phyloP scores from a whole-genome alignment of 37 sponge, comb jelly and placozoan species.

The Ephydatia muelleri region DNA sequence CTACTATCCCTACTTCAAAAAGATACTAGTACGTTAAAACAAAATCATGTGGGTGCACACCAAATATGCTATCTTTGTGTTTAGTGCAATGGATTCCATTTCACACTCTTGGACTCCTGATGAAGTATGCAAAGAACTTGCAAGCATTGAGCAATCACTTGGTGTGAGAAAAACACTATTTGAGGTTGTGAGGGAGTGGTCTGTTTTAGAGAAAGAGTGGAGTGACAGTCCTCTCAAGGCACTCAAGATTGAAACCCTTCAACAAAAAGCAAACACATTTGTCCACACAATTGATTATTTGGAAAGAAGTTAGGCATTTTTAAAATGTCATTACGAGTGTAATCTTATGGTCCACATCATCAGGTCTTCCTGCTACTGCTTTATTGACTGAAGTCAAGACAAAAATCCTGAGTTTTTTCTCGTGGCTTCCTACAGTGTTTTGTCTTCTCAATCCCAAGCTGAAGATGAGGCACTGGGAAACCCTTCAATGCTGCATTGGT shows the following conservation, averaged over 20 bases:
- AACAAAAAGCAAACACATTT: conserved; percentile 46
- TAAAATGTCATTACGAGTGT: not conserved
- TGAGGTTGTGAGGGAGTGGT: conserved; percentile 37
- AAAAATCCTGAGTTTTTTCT: conserved; percentile 34
- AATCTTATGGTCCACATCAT: not conserved
- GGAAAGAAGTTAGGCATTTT: conserved; percentile 42
- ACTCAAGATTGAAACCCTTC: conserved; percentile 37
- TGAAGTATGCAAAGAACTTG: conserved; percentile 31
- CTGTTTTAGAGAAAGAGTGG: conserved; percentile 25
- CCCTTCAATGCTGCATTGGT: conserved; percentile 27
- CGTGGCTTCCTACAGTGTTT: conserved; percentile 43
- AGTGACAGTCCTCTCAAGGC: conserved; percentile 11
- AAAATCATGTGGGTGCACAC: too few relatives aligned
- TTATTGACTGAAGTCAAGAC: conserved; percentile 20
- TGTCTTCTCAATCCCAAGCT: conserved; percentile 56
- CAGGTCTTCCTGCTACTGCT: conserved; percentile 51
- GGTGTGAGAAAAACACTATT: conserved; percentile 38
- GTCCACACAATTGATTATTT: conserved; percentile 44
- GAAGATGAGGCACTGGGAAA: conserved; percentile 50
- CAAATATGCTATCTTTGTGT: too few relatives aligned
- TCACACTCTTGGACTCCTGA: conserved; percentile 39
- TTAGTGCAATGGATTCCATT: not conserved
- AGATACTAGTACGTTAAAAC: not conserved
- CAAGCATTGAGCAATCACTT: conserved; percentile 8
- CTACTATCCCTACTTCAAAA: conserved; percentile 14